Conservation (phyloP, 2,113 vertebrate species). For the Arvicanthis niloticus region DNA sequence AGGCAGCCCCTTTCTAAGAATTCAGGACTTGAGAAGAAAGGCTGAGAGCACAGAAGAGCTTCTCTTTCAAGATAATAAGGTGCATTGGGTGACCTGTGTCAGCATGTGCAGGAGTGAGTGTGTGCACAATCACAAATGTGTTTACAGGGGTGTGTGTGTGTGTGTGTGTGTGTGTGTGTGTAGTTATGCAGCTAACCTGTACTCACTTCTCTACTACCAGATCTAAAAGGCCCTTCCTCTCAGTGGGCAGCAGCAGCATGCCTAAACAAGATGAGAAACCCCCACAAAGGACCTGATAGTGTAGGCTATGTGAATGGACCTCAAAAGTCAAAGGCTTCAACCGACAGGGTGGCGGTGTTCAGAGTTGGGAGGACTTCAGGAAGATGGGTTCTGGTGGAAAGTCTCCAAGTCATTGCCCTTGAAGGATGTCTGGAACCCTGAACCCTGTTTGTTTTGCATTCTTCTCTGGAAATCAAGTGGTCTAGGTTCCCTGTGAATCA, state of each 20-base stretch:
- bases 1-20: slow-evolving; percentile 23
- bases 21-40: slow-evolving; percentile 41
- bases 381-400: background rate
- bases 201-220: background rate
- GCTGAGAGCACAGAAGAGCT: background rate
- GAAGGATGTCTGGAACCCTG: too few species aligned
- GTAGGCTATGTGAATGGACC: background rate
- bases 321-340: background rate
- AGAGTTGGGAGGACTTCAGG: too few species aligned
- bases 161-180: too few species aligned
- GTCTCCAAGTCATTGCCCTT: background rate
- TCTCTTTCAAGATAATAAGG: background rate
- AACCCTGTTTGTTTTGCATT: background rate
- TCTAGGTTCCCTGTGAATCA: background rate
- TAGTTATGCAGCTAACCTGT: background rate
- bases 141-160: background rate
- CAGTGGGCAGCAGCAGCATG: background rate
- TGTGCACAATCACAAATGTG: background rate
- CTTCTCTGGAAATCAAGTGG: background rate
- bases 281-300: background rate
- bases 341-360: background rate
- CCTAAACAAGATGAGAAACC: background rate
- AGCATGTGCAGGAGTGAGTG: background rate
- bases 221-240: background rate
- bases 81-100: background rate